Conservation (phyloP, 2,888 invertebrate species). For the Pecten maximus region DNA sequence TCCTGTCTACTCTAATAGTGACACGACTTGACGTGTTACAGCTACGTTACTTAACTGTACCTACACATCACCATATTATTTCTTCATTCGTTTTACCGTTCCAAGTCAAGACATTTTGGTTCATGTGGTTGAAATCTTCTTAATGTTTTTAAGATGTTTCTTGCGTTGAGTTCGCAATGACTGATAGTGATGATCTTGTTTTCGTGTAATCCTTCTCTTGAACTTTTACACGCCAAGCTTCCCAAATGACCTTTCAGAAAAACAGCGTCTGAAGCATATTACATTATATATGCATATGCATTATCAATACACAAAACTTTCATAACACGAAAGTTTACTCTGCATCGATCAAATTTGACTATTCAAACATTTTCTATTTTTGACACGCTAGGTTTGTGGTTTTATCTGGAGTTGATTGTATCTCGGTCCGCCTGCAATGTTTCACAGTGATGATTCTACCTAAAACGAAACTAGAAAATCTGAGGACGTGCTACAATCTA, state of each 20-base stretch:
- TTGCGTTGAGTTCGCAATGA: neutral
- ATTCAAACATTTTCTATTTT: no score
- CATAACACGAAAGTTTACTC: neutral
- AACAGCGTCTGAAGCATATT: neutral
- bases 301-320: neutral
- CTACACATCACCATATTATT: no score
- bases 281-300: no score
- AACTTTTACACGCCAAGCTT: no score
- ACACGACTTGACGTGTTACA: no score
- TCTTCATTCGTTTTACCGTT: no score
- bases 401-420: neutral
- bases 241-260: neutral
- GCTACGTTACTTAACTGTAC: no score
- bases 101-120: no score
- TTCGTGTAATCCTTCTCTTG: neutral
- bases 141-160: no score
- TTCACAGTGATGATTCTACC: neutral
- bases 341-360: neutral
- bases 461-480: constrained; percentile 8
- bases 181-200: neutral
- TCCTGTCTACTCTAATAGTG: no score
- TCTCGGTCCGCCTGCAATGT: neutral
- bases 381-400: neutral
- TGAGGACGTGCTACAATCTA: neutral
- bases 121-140: no score